phyloP scores from a whole-genome alignment of 2,797 vertebrate genomes.

The Mus caroli region DNA sequence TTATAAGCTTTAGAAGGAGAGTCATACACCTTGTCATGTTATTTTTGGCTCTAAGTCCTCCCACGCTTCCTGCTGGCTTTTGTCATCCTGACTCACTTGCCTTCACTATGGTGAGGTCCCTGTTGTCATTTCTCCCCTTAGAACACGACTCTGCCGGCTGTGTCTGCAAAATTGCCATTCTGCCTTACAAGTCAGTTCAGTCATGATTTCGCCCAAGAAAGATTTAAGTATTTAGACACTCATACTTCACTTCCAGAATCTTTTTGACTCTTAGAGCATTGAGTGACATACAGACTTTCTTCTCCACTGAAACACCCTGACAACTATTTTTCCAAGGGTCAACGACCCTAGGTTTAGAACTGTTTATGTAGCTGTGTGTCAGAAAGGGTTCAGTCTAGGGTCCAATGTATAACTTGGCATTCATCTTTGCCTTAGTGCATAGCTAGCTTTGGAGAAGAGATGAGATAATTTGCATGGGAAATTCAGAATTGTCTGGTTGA shows the following conservation, averaged over 20 bases:
- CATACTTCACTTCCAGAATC: not conserved
- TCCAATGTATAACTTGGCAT: not conserved
- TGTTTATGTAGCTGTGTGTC: not conserved
- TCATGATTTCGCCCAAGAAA: not conserved
- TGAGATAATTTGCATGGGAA: not conserved
- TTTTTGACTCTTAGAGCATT: conserved; percentile 16
- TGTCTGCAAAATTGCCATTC: conserved; percentile 43
- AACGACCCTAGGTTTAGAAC: not conserved
- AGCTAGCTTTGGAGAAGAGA: not conserved
- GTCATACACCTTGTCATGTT: not conserved
- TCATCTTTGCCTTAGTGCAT: not conserved
- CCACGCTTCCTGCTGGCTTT: not conserved
- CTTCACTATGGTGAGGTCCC: conserved; percentile 17
- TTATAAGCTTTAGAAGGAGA: conserved; percentile 43
- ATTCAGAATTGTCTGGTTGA: not conserved
- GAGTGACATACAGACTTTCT: not conserved
- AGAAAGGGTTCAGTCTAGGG: not conserved
- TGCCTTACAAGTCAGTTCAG: conserved; percentile 31
- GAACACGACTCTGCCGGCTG: conserved; percentile 1
- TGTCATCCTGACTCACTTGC: conserved; percentile 27
- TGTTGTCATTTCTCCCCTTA: not conserved
- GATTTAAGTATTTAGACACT: not conserved
- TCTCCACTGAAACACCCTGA: not conserved
- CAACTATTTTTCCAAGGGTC: not conserved
- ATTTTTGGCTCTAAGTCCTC: conserved; percentile 8